Evolutionary conservation across 2,888 invertebrate species (phyloP).

Genomic region (Crematogaster levior): DNA sequence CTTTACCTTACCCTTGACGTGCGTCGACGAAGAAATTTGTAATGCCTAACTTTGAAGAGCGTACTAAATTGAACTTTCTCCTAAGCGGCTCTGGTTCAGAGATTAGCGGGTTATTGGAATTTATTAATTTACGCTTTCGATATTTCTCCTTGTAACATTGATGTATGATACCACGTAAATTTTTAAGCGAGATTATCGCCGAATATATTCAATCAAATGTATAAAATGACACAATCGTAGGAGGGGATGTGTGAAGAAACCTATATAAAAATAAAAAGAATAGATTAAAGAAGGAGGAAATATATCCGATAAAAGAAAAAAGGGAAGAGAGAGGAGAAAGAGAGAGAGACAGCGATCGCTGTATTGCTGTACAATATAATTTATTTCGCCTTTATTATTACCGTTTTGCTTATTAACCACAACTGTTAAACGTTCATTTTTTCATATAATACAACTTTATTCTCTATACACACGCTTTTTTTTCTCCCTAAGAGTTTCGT

Average conservation of each 20-base stretch:
- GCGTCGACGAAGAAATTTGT: constrained; percentile 46
- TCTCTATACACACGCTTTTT: constrained; percentile 81
- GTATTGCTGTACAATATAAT: constrained; percentile 82
- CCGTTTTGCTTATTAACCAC: constrained; percentile 81
- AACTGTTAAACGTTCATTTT: constrained; percentile 79
- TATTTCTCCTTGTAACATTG: not conserved
- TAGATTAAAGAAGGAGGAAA: not conserved
- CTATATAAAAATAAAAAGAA: not conserved
- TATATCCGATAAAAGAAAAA: not conserved
- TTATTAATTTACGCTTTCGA: constrained; percentile 37
- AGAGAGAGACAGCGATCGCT: constrained; percentile 15
- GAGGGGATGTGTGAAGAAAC: not conserved
- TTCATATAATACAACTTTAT: constrained; percentile 79
- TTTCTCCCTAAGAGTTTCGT: constrained; percentile 64
- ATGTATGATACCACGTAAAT: constrained; percentile 18
- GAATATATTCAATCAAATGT: not conserved
- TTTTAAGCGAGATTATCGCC: not conserved
- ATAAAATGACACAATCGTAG: not conserved
- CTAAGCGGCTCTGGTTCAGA: not conserved
- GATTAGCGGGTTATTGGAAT: constrained; percentile 42
- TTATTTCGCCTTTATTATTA: constrained; percentile 83
- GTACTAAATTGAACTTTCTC: constrained; percentile 27
- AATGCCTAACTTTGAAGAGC: constrained; percentile 38
- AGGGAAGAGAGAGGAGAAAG: too few relatives aligned
- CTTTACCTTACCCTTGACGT: constrained; percentile 45